A percentile compares a stretch with the other conserved stretches of the same genome.
Evolutionary conservation across 2,113 vertebrate genomes (phyloP).

Genomic region (Ursus arctos): DNA sequence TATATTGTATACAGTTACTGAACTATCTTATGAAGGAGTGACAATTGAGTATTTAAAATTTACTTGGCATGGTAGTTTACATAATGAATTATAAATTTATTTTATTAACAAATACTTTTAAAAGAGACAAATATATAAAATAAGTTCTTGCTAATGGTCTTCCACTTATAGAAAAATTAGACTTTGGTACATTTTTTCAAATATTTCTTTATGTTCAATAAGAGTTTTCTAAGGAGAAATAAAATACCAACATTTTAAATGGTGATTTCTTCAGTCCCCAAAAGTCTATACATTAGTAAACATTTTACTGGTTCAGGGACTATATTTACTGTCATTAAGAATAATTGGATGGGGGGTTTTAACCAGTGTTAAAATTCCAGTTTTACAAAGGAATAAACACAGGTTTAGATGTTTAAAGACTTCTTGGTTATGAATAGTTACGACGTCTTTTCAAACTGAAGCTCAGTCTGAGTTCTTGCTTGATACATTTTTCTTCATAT

Average conservation of each 20-base stretch:
- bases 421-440: background rate
- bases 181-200: background rate
- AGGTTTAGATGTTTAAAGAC: background rate
- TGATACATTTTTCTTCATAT: background rate
- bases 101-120: background rate
- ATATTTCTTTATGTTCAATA: background rate
- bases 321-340: conserved; percentile 59
- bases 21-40: background rate
- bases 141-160: background rate
- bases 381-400: conserved; percentile 14
- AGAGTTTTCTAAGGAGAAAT: background rate
- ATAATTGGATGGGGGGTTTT: background rate
- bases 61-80: background rate
- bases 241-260: conserved; percentile 55
- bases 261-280: conserved; percentile 40
- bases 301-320: conserved; percentile 48
- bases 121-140: background rate
- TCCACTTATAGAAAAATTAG: background rate
- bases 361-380: background rate
- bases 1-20: background rate
- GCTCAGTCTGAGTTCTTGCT: background rate
- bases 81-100: background rate
- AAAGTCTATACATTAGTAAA: conserved; percentile 50
- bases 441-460: background rate
- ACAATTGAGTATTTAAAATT: background rate